Percentiles rank a stretch among this genome's conserved stretches.
These are phyloP conservation scores for Clarias fuscus DNA, from an alignment of 2,797 vertebrate genomes.

Conservation along the genomic window DNA sequence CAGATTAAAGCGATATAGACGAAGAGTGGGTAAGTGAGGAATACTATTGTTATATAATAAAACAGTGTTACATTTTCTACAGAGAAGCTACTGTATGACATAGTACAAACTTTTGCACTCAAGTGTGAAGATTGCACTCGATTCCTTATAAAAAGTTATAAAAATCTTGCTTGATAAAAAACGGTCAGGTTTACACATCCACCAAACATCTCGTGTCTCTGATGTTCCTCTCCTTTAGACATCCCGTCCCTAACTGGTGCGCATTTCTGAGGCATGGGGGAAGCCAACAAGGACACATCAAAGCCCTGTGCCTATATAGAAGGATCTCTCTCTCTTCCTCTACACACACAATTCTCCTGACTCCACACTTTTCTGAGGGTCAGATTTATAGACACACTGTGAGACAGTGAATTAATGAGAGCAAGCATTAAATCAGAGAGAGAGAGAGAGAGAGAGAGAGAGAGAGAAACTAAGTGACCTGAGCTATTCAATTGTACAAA, in stretches of 20 bases:
- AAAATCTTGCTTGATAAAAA: background rate
- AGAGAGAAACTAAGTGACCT: slow-evolving; percentile 3
- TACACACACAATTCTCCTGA: slow-evolving; percentile 28
- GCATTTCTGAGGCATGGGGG: background rate
- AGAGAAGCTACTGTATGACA: background rate
- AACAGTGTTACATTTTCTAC: background rate
- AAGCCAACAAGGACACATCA: background rate
- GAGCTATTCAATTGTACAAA: background rate
- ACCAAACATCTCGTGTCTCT: background rate
- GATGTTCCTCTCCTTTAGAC: background rate
- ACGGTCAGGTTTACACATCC: background rate
- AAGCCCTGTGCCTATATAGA: background rate
- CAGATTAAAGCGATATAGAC: too few relatives aligned
- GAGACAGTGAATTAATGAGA: slow-evolving; percentile 39
- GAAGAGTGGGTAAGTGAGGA: background rate
- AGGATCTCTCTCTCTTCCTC: background rate
- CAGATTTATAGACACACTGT: slow-evolving; percentile 30
- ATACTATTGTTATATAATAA: background rate
- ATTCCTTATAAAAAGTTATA: background rate
- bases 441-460: slow-evolving; percentile 24
- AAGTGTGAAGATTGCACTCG: background rate
- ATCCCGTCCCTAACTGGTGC: background rate
- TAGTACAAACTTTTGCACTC: background rate
- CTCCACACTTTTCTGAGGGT: slow-evolving; percentile 34
- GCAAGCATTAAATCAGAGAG: slow-evolving; percentile 35